Percentiles rank a stretch among this genome's conserved stretches.
Evolutionary conservation across 2,888 invertebrate genomes (phyloP).

Genomic region (Amaurobius ferox): DNA sequence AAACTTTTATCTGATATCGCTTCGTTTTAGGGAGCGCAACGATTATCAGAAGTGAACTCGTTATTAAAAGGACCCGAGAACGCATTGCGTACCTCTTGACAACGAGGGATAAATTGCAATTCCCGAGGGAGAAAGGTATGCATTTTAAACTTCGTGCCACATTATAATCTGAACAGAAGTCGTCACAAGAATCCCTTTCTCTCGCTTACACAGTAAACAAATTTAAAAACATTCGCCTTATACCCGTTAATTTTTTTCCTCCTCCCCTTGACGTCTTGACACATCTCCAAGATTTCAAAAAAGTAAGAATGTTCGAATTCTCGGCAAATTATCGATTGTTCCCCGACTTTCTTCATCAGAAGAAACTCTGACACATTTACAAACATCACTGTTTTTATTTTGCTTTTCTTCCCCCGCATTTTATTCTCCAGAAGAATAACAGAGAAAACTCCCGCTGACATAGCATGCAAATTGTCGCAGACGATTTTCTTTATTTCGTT

Average conservation of each 20-base stretch:
- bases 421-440: neutral
- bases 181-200: neutral
- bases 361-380: constrained; percentile 59
- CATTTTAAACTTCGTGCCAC: constrained; percentile 19
- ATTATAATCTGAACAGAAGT: constrained; percentile 24
- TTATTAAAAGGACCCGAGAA: neutral
- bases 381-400: constrained; percentile 33
- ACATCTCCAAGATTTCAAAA: constrained; percentile 28
- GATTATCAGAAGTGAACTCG: too few relatives aligned
- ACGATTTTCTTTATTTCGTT: neutral
- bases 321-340: constrained; percentile 68
- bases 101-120: constrained; percentile 20
- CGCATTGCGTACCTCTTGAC: neutral
- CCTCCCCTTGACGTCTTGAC: constrained; percentile 32
- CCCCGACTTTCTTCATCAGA: constrained; percentile 46
- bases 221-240: constrained; percentile 50
- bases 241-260: constrained; percentile 48
- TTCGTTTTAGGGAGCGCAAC: too few relatives aligned
- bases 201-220: constrained; percentile 42
- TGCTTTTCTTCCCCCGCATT: neutral
- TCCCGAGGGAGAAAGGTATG: constrained; percentile 11
- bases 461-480: constrained; percentile 56
- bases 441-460: constrained; percentile 53
- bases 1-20: too few relatives aligned
- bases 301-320: constrained; percentile 33